Percentiles rank a stretch among this genome's conserved stretches.
Evolutionary conservation across 2,888 invertebrate genomes (phyloP).

Genomic region (Athalia circularis): DNA sequence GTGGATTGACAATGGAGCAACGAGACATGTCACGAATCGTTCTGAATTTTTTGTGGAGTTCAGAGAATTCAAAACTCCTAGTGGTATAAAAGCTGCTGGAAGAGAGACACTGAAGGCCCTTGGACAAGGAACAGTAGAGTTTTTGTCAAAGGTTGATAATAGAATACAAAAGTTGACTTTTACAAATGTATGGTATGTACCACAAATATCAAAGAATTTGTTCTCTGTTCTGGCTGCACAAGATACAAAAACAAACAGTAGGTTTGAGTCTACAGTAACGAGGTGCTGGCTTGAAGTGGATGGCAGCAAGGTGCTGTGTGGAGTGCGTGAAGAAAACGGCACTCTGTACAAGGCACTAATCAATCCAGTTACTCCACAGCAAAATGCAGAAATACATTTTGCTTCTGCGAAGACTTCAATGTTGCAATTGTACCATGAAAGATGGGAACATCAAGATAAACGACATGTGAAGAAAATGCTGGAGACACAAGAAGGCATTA

Average conservation of each 20-base stretch:
- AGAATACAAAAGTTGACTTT: slow-evolving; percentile 52
- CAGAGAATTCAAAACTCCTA: slow-evolving; percentile 51
- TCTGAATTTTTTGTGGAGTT: slow-evolving; percentile 51
- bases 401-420: slow-evolving; percentile 44
- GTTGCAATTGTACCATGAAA: slow-evolving; percentile 61
- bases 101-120: slow-evolving; percentile 52
- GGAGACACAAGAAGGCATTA: slow-evolving; percentile 57
- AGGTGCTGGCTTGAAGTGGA: slow-evolving; percentile 53
- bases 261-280: slow-evolving; percentile 52
- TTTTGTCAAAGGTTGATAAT: slow-evolving; percentile 50
- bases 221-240: slow-evolving; percentile 60
- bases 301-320: slow-evolving; percentile 48
- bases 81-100: slow-evolving; percentile 54
- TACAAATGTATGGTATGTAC: slow-evolving; percentile 59
- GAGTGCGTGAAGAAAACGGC: slow-evolving; percentile 53
- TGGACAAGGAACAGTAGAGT: slow-evolving; percentile 51
- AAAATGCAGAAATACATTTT: slow-evolving; percentile 45
- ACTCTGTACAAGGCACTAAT: slow-evolving; percentile 55
- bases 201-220: slow-evolving; percentile 59
- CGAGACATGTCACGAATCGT: slow-evolving; percentile 60
- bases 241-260: slow-evolving; percentile 52
- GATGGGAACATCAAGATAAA: slow-evolving; percentile 66
- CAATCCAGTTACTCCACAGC: slow-evolving; percentile 53
- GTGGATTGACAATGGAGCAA: slow-evolving; percentile 66
- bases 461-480: slow-evolving; percentile 60